Evolutionary conservation across 2,888 invertebrate species (phyloP).

Genomic region (Baccha elongata): DNA sequence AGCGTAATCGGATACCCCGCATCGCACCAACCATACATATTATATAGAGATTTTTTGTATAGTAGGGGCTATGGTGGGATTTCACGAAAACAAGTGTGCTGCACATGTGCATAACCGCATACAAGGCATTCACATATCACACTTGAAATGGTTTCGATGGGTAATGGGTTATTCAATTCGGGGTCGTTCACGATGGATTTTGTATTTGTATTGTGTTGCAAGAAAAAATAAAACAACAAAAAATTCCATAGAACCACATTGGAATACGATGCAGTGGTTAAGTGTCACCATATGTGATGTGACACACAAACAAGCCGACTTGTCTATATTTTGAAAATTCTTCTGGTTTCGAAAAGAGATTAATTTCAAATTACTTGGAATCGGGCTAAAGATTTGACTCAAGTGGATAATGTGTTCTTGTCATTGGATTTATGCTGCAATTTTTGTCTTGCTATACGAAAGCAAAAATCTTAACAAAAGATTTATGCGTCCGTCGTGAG

Average conservation of each 20-base stretch:
- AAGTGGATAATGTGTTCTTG: slow-evolving; percentile 22
- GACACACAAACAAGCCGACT: slow-evolving; percentile 51
- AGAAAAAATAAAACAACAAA: slow-evolving; percentile 46
- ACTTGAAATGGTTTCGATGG: slow-evolving; percentile 27
- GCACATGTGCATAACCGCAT: slow-evolving; percentile 51
- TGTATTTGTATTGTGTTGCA: slow-evolving; percentile 13
- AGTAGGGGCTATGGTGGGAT: neutral
- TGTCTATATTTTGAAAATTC: neutral
- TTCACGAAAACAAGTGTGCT: slow-evolving; percentile 41
- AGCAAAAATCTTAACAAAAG: too few relatives aligned
- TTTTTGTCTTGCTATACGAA: neutral
- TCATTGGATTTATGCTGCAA: slow-evolving; percentile 20
- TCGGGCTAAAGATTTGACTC: neutral
- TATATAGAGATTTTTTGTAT: slow-evolving; percentile 9
- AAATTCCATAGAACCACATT: slow-evolving; percentile 44
- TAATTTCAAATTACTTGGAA: slow-evolving; percentile 43
- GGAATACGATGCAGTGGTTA: slow-evolving; percentile 48
- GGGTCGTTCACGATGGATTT: slow-evolving; percentile 7
- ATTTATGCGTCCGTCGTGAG: too few relatives aligned
- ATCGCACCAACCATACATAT: slow-evolving; percentile 14
- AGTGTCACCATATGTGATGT: slow-evolving; percentile 57
- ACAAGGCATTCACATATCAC: slow-evolving; percentile 18
- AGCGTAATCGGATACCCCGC: slow-evolving; percentile 48
- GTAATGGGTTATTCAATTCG: slow-evolving; percentile 46
- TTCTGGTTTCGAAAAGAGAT: neutral